A percentile compares a stretch with the other conserved stretches of the same genome.
phyloP scores from a whole-genome alignment of 2,797 vertebrate genomes.

The Ctenopoma kingsleyae region DNA sequence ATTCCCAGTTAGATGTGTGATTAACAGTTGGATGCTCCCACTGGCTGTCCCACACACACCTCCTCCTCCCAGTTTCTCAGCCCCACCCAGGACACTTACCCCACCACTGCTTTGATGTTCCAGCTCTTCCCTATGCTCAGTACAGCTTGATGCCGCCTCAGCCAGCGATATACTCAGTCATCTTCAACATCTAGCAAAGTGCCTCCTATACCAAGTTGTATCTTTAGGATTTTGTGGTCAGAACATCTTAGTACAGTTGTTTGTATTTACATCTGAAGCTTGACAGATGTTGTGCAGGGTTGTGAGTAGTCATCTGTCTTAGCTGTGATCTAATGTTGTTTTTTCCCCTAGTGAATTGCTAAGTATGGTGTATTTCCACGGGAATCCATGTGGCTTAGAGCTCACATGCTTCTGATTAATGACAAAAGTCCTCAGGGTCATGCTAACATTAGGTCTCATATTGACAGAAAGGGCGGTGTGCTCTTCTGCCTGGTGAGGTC shows the following conservation, averaged over 20 bases:
- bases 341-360: constrained; percentile 52
- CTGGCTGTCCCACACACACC: constrained; percentile 60
- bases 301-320: constrained; percentile 54
- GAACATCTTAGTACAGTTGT: constrained; percentile 43
- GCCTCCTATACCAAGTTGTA: constrained; percentile 18
- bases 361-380: constrained; percentile 52
- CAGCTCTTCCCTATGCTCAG: constrained; percentile 56
- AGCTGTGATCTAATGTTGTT: constrained; percentile 51
- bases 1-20: constrained; percentile 51
- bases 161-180: constrained; percentile 48
- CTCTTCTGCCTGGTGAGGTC: constrained; percentile 52
- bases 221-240: constrained; percentile 34
- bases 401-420: constrained; percentile 77
- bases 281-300: constrained; percentile 65
- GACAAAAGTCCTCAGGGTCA: constrained; percentile 56
- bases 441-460: constrained; percentile 56
- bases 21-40: constrained; percentile 42
- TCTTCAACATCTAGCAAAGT: constrained; percentile 42
- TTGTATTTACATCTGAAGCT: constrained; percentile 62
- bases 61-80: constrained; percentile 46
- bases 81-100: constrained; percentile 75
- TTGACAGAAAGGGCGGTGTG: constrained; percentile 65
- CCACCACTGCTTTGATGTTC: constrained; percentile 71
- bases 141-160: constrained; percentile 69
- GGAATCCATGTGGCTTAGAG: constrained; percentile 35